Evolutionary conservation across 2,888 invertebrate species (phyloP), one percentile per base, ranked within the genome.

Genomic region (Tenthredo notha): DNA sequence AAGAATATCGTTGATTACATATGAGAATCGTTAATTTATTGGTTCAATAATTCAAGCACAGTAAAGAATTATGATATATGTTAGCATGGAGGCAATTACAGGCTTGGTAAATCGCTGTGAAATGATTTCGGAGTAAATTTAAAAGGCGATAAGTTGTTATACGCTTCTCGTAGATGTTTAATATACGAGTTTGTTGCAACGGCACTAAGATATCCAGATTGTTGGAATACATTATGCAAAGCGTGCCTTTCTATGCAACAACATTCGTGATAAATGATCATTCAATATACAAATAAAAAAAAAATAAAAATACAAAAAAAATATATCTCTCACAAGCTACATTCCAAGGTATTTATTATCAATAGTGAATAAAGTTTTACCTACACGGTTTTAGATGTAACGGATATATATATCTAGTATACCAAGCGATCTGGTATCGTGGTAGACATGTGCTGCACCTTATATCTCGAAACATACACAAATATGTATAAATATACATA

Each of bases 221-320:
- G 77, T 77, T 77, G 77, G 54, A 77, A 77, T 77, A 77, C 77
- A 77, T 77, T 77, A 77, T 77, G 77, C 77, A 77, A 77, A 77
- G 54, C 77, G 47, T 12, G 29, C 77, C 77, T 77, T 29, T 77
- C 54, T 54, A 77, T 77, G 54, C 77, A 40, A n/a, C 54, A 77
- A 37, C 77, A 77, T 77, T 77, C 77, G 77, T 77, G 77, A 77
- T 77, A 77, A 77, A 77, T 77, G 77, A 77, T 77, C 77, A n/a
- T 54, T 77, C 50, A 18, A 29, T n/a, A 50, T 77, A 54, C 9
- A 43, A 74, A 43, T 2, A n/a, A 37, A 7, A 18, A 25, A 25
- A 61, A 25, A 61, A 21, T 2, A n/a, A 9, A 67, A 29, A 67
- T 10, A 7, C n/a, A 7, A 67, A 67, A 58, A n/a, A 21, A 18